Base-by-base conservation (phyloP, 2,888 invertebrate species). In the Agelastica alni region DNA sequence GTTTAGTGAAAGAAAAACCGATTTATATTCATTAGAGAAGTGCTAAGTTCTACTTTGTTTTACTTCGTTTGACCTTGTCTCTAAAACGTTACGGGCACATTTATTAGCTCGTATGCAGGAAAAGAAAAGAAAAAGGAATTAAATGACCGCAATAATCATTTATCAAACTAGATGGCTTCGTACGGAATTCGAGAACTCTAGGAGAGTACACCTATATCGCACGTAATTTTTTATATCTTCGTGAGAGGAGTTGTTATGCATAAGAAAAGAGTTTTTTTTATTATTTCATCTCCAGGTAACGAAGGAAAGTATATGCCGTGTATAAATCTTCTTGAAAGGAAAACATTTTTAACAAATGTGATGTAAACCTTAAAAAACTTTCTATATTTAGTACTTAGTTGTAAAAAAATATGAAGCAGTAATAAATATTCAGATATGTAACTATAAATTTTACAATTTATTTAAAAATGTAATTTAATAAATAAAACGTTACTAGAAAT, bases 1-100 rank as follows among this genome's bases (percentile, higher is more conserved):
- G 56, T 55, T 54, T 34, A 53, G 61, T 49, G 56, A 59, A 64
- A 62, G 62, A 62, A 62, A 55, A 62, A 63, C 61, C 67, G 62
- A 69, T 69, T 70, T 69, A 69, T 70, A 69, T 69, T 68, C 69
- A 69, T 70, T 70, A 70, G 62, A 58, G 56, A 51, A 59, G 63
- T 61, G 63, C 64, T 58, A 64, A 62, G 65, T 64, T 61, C 63
- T 63, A 64, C 64, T 67, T 67, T 66, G 68, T 64, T 68, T 60
- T 56, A 63, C 59, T 59, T 61, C 56, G 59, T 58, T 63, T 59
- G 64, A 62, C 64, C 60, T 64, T 61, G 60, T 59, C 60, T 53
- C 49, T 52, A 58, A 56, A 58, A 53, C 54, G 56, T 57, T 61
- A 56, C 58, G 49, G 61, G 49, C 48, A 56, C 64, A 67, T 67